A percentile compares a stretch with the other conserved stretches of the same genome.
Evolutionary conservation across 2,888 invertebrate species (phyloP).

Genomic region (Pardosa pseudoannulata): DNA sequence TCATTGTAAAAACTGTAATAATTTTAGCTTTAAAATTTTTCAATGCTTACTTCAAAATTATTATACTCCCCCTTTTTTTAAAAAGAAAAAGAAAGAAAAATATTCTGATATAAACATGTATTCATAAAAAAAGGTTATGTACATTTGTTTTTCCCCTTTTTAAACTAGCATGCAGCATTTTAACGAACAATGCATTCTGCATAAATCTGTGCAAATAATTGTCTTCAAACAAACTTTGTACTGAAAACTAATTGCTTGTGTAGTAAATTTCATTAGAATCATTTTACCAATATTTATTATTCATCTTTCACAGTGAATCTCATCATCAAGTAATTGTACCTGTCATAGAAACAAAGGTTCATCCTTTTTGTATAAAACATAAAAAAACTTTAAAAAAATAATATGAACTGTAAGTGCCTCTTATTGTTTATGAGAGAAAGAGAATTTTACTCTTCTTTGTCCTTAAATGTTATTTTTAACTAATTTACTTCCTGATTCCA

Average conservation of each 20-base stretch:
- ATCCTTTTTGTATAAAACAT: neutral
- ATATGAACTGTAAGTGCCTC: neutral
- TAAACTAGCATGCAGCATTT: neutral
- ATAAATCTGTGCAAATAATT: neutral
- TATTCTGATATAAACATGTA: too few species aligned
- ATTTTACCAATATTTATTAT: constrained; percentile 1
- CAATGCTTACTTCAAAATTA: too few species aligned
- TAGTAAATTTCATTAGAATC: neutral
- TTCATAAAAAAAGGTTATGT: too few species aligned
- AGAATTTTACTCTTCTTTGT: neutral
- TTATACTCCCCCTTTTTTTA: too few species aligned
- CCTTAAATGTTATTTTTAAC: neutral
- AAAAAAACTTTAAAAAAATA: neutral
- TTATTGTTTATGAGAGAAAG: neutral
- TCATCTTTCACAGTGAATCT: neutral
- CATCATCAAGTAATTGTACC: constrained; percentile 3
- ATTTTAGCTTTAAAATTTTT: too few species aligned
- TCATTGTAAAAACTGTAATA: too few species aligned
- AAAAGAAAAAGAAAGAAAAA: too few species aligned
- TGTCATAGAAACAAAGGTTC: neutral
- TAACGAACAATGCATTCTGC: neutral
- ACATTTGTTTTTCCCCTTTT: neutral
- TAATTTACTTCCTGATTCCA: neutral
- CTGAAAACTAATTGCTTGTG: neutral
- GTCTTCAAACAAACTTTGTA: neutral